These are phyloP conservation scores for Zaprionus obscuricornis DNA, from an alignment of 2,888 invertebrate species.

Conservation along the genomic window DNA sequence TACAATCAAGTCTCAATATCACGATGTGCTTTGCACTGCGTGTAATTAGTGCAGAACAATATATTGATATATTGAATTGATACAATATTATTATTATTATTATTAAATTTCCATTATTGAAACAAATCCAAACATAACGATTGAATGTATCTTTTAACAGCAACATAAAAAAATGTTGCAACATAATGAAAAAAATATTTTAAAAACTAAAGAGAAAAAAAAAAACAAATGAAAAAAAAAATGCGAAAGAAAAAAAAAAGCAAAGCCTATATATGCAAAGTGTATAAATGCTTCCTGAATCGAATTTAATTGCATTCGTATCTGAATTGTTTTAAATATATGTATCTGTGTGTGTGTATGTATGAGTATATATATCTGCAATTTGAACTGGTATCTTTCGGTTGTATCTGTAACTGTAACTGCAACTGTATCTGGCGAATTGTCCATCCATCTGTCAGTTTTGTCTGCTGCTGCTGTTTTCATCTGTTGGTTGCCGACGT, in stretches of 20 bases:
- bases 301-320: conserved; percentile 71
- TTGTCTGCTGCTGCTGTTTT: conserved; percentile 37
- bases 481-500: conserved; percentile 40
- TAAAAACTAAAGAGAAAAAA: not conserved
- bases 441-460: conserved; percentile 62
- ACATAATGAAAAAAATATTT: not conserved
- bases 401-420: conserved; percentile 21
- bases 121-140: too few species aligned
- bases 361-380: conserved; percentile 17
- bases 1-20: conserved; percentile 25
- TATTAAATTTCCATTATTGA: conserved; percentile 44
- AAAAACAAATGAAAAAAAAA: not conserved
- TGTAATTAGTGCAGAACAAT: conserved; percentile 17
- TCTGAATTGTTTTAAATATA: conserved; percentile 26
- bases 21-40: not conserved
- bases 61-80: conserved; percentile 5
- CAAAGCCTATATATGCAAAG: conserved; percentile 44
- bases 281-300: conserved; percentile 72
- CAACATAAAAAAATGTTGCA: conserved; percentile 1
- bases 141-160: too few species aligned
- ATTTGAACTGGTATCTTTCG: too few species aligned
- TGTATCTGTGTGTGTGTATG: conserved; percentile 7
- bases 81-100: conserved; percentile 4
- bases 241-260: not conserved
- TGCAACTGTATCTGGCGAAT: conserved; percentile 28